These are phyloP conservation scores for Megaceryle alcyon DNA, from an alignment of 2,797 vertebrate species.

Conservation along the genomic window DNA sequence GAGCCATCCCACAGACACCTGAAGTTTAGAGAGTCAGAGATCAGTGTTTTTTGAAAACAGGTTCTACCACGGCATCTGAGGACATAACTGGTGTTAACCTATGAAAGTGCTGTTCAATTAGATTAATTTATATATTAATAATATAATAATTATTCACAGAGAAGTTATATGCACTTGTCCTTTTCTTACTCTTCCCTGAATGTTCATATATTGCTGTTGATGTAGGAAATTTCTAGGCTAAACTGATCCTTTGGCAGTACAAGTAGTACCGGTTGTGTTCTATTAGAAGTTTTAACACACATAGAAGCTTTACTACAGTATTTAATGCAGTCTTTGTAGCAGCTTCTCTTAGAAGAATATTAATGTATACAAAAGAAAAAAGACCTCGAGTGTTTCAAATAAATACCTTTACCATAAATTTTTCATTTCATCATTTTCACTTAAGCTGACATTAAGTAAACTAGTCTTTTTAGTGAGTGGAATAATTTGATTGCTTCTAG, in stretches of 20 bases:
- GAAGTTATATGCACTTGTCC: not conserved
- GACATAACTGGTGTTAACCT: not conserved
- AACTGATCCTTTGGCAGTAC: not conserved
- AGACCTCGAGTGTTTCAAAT: not conserved
- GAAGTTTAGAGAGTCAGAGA: not conserved
- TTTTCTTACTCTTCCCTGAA: not conserved
- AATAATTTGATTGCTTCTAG: not conserved
- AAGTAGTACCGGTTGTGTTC: not conserved
- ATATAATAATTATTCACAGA: not conserved
- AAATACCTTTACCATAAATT: not conserved
- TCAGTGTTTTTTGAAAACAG: not conserved
- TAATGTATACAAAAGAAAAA: not conserved
- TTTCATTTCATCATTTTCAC: not conserved
- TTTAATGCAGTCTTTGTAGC: not conserved
- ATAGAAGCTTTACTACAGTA: not conserved
- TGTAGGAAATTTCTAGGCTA: not conserved
- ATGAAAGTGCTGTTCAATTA: not conserved
- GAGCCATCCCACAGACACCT: accelerated
- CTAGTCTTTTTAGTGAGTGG: not conserved
- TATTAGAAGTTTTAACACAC: not conserved
- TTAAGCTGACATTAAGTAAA: not conserved
- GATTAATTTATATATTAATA: not conserved
- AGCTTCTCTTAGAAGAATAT: not conserved
- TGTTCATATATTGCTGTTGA: not conserved
- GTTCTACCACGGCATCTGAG: not conserved